Percentiles rank a stretch among this genome's conserved stretches.
These are phyloP conservation scores for Elysia chlorotica DNA, from an alignment of 1,140 invertebrate species.

Conservation along the genomic window DNA sequence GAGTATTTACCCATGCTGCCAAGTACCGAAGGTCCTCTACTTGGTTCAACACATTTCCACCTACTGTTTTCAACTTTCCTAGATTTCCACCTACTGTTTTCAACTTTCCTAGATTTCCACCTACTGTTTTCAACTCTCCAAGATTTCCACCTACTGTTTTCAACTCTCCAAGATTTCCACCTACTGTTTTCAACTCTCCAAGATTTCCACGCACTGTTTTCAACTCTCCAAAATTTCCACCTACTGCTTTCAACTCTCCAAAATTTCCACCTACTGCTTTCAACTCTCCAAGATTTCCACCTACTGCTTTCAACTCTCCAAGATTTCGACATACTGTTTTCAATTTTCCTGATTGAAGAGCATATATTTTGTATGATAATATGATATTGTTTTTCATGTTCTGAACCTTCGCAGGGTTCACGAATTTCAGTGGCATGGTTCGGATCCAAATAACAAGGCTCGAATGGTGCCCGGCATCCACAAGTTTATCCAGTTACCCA, in stretches of 20 bases:
- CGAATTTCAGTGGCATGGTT: slow-evolving; percentile 58
- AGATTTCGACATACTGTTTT: not conserved
- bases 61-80: too few species aligned
- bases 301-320: not conserved
- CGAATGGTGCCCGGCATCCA: slow-evolving; percentile 49
- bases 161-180: not conserved
- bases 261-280: too few species aligned
- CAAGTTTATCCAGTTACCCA: slow-evolving; percentile 47
- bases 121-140: not conserved
- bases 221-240: too few species aligned
- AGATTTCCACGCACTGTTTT: not conserved
- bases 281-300: not conserved
- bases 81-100: too few species aligned
- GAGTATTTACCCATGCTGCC: too few species aligned
- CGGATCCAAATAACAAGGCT: slow-evolving; percentile 41
- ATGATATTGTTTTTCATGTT: too few species aligned
- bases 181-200: not conserved
- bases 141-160: not conserved
- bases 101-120: too few species aligned
- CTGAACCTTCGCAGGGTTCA: slow-evolving; percentile 48
- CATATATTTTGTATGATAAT: not conserved
- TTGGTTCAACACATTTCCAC: too few species aligned
- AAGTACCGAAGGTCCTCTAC: too few species aligned
- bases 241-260: too few species aligned
- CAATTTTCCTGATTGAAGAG: not conserved